Evolutionary conservation across 2,797 vertebrate genomes (phyloP).

Genomic region (Etheostoma perlongum): DNA sequence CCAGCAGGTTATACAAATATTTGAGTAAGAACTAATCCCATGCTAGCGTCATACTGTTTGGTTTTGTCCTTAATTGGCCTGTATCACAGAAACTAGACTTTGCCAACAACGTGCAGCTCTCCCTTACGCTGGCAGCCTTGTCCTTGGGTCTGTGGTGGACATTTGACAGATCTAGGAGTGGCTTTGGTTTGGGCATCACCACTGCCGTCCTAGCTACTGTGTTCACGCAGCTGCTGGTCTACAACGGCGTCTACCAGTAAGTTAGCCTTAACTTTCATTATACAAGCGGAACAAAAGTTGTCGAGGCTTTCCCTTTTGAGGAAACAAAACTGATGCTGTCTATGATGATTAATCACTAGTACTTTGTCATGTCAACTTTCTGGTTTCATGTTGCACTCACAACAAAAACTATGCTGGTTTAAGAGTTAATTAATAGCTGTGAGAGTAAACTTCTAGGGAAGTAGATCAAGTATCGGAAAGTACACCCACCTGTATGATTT

Average conservation of each 20-base stretch:
- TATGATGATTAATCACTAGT: neutral
- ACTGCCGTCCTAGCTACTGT: conserved; percentile 96
- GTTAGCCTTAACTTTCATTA: conserved; percentile 12
- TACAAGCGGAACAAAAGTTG: neutral
- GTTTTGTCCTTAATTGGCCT: conserved; percentile 85
- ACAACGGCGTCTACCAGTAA: conserved; percentile 95
- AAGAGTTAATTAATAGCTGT: conserved; percentile 7
- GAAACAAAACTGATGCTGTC: conserved; percentile 16
- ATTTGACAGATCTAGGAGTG: conserved; percentile 96
- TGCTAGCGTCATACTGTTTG: neutral
- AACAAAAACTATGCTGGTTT: neutral
- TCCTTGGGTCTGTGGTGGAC: conserved; percentile 99
- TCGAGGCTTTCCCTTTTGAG: neutral
- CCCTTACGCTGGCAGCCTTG: conserved; percentile 93
- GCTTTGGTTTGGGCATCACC: conserved; percentile 97
- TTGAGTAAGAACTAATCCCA: conserved; percentile 23
- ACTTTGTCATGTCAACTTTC: conserved; percentile 4
- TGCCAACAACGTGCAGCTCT: conserved; percentile 96
- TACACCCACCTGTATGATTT: conserved; percentile 5
- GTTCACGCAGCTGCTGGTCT: conserved; percentile 96
- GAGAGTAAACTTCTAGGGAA: conserved; percentile 1
- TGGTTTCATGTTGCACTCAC: conserved; percentile 3
- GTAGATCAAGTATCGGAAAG: neutral
- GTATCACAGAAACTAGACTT: conserved; percentile 94
- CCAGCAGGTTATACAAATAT: conserved; percentile 43